Base-by-base conservation (phyloP, 2,113 vertebrate species). In the Ancistrus triradiatus region DNA sequence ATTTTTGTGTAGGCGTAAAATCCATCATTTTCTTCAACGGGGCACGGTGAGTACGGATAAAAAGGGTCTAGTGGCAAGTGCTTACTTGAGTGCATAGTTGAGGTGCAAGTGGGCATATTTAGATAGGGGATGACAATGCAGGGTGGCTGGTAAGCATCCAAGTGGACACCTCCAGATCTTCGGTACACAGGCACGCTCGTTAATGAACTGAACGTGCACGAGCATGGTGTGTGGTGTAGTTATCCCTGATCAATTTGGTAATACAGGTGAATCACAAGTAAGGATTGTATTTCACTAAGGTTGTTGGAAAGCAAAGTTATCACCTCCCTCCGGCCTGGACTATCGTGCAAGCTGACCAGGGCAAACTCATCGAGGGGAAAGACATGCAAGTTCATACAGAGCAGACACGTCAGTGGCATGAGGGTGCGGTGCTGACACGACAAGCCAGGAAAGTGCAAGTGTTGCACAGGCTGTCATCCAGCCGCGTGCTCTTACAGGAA, bases 81-180 rank as follows among this genome's bases (percentile, higher is more conserved):
- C 27, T 38, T 73, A 70, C 77, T 70, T 76, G 74, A 73, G 37
- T 50, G 21, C 66, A 79, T 70, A 66, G 66, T 68, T 72, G 74
- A 61, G 61, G 63, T 53, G 59, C 35, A 63, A 61, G 52, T 59
- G 48, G 67, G 47, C 53, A 58, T 53, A 51, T 59, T 59, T 63
- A 57, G 43, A 37, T 60, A 68, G 19, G 38, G 33, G 55, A 50
- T 11, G 27, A 43, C 31, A 17, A 61, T 38, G 51, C 14, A 51
- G 25, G 17, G 7, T 59, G 27, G 6, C 15, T 11, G 59, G 50
- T 18, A 33, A 11, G 1, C 22, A 22, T 63, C 18, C 18, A 69
- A 63, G 37, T 18, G 51, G 51, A 40, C 18, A 69, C n/a, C 37
- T 40, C 43, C 25, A 38, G 19, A 3, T 19, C 37, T 10, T 15